Base-by-base conservation (phyloP, 2,797 vertebrate genomes). In the Tachyglossus aculeatus region DNA sequence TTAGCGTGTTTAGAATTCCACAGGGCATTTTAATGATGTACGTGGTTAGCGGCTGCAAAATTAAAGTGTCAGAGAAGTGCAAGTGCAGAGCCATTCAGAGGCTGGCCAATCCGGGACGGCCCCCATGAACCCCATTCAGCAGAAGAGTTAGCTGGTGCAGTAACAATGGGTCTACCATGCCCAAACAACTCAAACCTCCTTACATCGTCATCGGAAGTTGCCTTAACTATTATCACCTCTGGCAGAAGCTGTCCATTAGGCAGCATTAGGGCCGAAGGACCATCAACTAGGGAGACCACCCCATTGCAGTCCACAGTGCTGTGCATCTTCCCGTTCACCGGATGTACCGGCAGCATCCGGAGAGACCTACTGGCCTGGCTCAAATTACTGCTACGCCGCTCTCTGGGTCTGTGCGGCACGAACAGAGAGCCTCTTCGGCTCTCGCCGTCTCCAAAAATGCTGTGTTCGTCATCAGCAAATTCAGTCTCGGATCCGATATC, bases 391-490 rank as follows among this genome's bases (percentile, higher is more conserved):
- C 89, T 91, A 75, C 93, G 93, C 6, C 94, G 93, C 43, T 96
- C 94, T 1, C 45, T 41, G 0, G 87, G 81, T 50, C 91, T 89
- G 60, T 58, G 81, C 0, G 95, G 93, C 53, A 96, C 29, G 63
- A 97, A 96, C 25, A 96, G 85, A 18, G 98, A 98, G 64, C 90
- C 93, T 73, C 93, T 93, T 27, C 93, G 92, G 89, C 96, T 98
- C 61, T 87, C 90, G 2, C 56, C 91, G 65, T 96, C 97, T 53
- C 96, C 97, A 63, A 96, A 96, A 0, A 89, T 93, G 93, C 97
- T 99, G 90, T 93, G 95, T 67, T 99, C 98, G 1, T 99, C 97
- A 9, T 99, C 98, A 0, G 97, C 98, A 88, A 98, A 98, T 50
- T 96, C 95, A 50, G 94, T 98, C 74, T 99, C 96, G 1, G 98